These are phyloP conservation scores for Junonia oenone DNA, from an alignment of 2,888 invertebrate genomes.

Conservation along the genomic window DNA sequence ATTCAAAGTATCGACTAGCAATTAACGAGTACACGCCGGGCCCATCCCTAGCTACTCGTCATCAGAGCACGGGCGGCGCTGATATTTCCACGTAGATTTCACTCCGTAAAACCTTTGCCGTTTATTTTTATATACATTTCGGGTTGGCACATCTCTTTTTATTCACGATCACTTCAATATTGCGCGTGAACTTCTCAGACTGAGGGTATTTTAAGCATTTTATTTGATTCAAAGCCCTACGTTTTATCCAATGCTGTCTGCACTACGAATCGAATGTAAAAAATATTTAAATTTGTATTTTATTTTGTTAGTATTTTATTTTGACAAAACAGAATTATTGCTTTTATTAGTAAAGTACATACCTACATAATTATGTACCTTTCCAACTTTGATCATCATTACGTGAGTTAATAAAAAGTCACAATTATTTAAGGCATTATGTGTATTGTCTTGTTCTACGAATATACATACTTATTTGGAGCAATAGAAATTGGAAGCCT, in stretches of 20 bases:
- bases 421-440: too few relatives aligned
- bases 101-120: conserved; percentile 73
- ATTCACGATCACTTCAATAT: conserved; percentile 59
- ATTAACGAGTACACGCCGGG: conserved; percentile 19
- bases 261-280: neutral
- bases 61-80: conserved; percentile 70
- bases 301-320: too few relatives aligned
- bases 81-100: conserved; percentile 79
- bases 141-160: conserved; percentile 65
- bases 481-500: too few relatives aligned
- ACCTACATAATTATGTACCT: too few relatives aligned
- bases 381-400: too few relatives aligned
- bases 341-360: too few relatives aligned
- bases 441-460: too few relatives aligned
- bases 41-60: conserved; percentile 65
- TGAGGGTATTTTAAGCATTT: conserved; percentile 26
- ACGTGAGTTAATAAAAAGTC: too few relatives aligned
- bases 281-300: neutral
- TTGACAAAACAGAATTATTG: too few relatives aligned
- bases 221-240: conserved; percentile 17
- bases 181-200: conserved; percentile 41
- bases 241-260: conserved; percentile 4
- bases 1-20: conserved; percentile 38
- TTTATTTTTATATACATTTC: conserved; percentile 74
- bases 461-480: too few relatives aligned